These are phyloP conservation scores for Smutsia gigantea DNA, from an alignment of 2,797 vertebrate species.

Conservation along the genomic window DNA sequence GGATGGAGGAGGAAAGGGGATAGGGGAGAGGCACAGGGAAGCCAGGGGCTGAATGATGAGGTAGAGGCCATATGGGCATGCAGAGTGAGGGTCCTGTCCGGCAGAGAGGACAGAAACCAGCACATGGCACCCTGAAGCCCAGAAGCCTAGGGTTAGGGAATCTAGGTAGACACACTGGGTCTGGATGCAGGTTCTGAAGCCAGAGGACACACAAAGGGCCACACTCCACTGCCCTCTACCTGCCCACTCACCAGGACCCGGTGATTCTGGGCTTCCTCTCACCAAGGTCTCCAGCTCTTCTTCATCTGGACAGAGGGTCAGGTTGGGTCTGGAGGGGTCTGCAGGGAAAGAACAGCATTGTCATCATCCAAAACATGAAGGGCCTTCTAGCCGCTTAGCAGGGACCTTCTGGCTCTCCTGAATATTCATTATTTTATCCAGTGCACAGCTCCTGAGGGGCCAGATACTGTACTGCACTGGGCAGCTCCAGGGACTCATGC, in stretches of 20 bases:
- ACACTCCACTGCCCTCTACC: not conserved
- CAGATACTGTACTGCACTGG: not conserved
- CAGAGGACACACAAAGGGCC: not conserved
- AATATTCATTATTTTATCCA: too few relatives aligned
- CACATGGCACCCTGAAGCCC: not conserved
- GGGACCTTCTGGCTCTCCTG: not conserved
- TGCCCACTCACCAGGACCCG: not conserved
- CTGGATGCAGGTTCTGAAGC: not conserved
- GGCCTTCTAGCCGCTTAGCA: accelerated
- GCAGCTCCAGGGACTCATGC: not conserved
- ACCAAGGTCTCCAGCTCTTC: not conserved
- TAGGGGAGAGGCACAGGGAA: not conserved
- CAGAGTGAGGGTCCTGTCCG: not conserved
- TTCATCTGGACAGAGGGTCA: not conserved
- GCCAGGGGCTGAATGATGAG: not conserved
- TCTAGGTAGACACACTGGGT: not conserved
- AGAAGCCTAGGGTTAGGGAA: accelerated
- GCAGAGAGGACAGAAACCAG: not conserved
- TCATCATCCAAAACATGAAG: too few relatives aligned
- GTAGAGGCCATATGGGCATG: not conserved
- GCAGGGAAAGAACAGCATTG: not conserved
- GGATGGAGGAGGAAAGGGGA: not conserved
- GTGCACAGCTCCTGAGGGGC: not conserved
- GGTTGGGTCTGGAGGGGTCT: slow-evolving; percentile 22
- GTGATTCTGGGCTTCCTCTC: not conserved